Evolutionary conservation across 1,140 invertebrate genomes (phyloP), one percentile per base, ranked within the genome.

Genomic region (Nasonia vitripennis): DNA sequence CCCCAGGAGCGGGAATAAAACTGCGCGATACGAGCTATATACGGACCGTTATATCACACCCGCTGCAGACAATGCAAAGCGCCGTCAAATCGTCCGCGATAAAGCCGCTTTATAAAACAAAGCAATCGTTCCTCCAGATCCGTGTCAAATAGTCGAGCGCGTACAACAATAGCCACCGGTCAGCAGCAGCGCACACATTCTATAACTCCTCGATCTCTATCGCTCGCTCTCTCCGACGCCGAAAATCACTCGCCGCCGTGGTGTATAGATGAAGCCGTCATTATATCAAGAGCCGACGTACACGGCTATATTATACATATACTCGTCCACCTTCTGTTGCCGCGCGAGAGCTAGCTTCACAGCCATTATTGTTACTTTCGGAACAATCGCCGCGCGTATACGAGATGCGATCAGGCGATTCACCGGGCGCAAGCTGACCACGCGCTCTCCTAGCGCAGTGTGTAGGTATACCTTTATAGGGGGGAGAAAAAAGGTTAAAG

Each of bases 321-420:
- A 0, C 67, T 34, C 68, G 68, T 27, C 10, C 68, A 71, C 68
- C 68, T 71, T 71, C 68, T 71, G 68, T 71, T 71, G 23, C 14
- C 34, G 5, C 34, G 34, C 2, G 4, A 27, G 68, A 4, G 6
- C 17, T n/a, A n/a, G 55, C 20, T 20, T 71, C 68, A 31, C 10
- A 10, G 27, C 7, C 27, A 71, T 71, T 71, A 71, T 62, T 71
- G 68, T 71, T 71, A 34, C 5, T 27, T 34, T 62, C 6, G 55
- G 23, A 71, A 71, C 68, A 71, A 71, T 71, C 68, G 62, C 62
- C 14, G 31, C 23, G 5, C 5, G 67, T 27, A 70, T 70, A 70
- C 9, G 41, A 45, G 67, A 70, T 70, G 67, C 68, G 68, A 71
- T 71, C 68, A 34, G 68, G 68, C 55, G 55, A 62, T 62, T 62